Evolutionary conservation across 1,140 invertebrate species (phyloP).

Genomic region (Anoplophora glabripennis): DNA sequence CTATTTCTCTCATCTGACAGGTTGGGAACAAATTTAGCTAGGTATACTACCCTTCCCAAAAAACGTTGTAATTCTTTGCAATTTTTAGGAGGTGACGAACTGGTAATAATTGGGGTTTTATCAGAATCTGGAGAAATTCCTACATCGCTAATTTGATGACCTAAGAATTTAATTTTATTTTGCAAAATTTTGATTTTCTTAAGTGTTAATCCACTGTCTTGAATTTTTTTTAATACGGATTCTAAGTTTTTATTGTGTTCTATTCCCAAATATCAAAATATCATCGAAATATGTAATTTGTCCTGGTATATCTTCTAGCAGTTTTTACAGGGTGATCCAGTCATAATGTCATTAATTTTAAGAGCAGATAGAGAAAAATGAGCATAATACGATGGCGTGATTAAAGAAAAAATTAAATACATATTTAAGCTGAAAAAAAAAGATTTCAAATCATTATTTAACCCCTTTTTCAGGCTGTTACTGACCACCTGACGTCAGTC

Average conservation of each 20-base stretch:
- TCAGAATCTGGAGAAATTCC: neutral
- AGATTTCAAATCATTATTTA: no score
- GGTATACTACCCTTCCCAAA: conserved; percentile 14
- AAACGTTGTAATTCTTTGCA: conserved; percentile 13
- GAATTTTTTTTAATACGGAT: no score
- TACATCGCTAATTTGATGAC: neutral
- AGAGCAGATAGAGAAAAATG: no score
- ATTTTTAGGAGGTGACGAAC: neutral
- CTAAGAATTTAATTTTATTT: neutral
- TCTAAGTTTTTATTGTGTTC: no score
- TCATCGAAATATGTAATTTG: neutral
- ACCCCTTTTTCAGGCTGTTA: no score
- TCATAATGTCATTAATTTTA: no score
- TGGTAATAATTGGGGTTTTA: neutral
- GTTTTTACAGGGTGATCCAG: no score
- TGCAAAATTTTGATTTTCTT: conserved; percentile 4
- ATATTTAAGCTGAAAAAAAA: no score
- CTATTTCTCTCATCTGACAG: conserved; percentile 1
- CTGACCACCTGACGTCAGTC: no score
- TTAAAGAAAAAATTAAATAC: no score
- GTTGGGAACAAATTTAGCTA: conserved; percentile 18
- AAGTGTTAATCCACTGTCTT: no score
- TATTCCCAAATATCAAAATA: conserved; percentile 4
- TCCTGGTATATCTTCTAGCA: neutral
- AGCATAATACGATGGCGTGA: no score